Conservation (phyloP, 2,888 invertebrate species). For the Belgica antarctica region DNA sequence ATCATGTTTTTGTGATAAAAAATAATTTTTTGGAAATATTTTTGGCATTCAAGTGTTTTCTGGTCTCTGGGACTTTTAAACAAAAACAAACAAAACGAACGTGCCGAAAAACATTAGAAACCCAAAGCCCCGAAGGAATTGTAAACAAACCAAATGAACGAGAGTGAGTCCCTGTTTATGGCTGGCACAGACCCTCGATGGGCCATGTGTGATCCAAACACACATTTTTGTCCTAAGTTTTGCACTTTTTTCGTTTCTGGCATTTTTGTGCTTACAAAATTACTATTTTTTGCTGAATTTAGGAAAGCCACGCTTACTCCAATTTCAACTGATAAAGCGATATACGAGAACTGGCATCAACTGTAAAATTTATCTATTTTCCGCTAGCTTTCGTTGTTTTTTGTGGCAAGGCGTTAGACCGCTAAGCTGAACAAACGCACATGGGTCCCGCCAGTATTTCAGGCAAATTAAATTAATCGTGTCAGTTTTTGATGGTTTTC, state of each 20-base stretch:
- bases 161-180: background rate
- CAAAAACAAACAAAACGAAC: conserved; percentile 30
- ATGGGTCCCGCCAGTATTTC: conserved; percentile 11
- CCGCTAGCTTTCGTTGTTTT: background rate
- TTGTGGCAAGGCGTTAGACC: background rate
- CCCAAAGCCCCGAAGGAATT: background rate
- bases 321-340: conserved; percentile 25
- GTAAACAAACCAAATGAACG: conserved; percentile 34
- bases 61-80: conserved; percentile 7
- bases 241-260: conserved; percentile 11
- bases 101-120: conserved; percentile 7
- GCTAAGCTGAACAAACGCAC: background rate
- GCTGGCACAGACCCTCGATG: conserved; percentile 31
- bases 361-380: conserved; percentile 27
- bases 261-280: background rate
- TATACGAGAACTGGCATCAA: conserved; percentile 2
- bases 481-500: conserved; percentile 35
- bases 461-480: conserved; percentile 38
- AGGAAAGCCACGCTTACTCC: conserved; percentile 19
- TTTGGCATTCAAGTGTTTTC: background rate
- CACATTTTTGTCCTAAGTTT: conserved; percentile 17
- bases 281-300: background rate
- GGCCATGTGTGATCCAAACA: conserved; percentile 31
- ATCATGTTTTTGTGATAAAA: conserved; percentile 17
- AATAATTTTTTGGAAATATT: background rate